Base-by-base conservation (phyloP, 2,888 invertebrate genomes). In the Bellardia bayeri region DNA sequence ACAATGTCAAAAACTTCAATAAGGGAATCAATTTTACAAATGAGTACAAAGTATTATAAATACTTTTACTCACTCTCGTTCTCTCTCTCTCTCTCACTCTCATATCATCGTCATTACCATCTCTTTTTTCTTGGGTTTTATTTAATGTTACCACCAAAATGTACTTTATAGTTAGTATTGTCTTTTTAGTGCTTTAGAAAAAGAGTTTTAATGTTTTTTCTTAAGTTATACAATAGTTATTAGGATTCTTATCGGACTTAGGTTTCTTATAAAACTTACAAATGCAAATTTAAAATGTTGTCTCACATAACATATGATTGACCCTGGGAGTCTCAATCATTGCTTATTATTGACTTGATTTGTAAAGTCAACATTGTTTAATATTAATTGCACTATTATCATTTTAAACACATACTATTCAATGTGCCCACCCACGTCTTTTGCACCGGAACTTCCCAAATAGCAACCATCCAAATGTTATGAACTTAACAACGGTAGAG, bases 1-100 rank as follows among this genome's bases (percentile, higher is more conserved):
- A 82, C 87, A 87, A 87, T 79, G 82, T 87, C 81, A 71, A 58
- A 85, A 82, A 76, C 84, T 87, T 87, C 82, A 85, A 87, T 78
- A 82, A 79, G 82, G 87, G 87, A 87, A 84, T 80, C 87, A 87
- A 82, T 85, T 85, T 69, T 74, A 54, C 61, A 85, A 80, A 85
- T 75, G 85, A 80, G 69, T 49, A 69, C 56, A 75, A 61, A 84
- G 78, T 76, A 42, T 61, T 37, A 33, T 23, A 81, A 85, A 85
- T 85, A 81, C 54, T 81, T 69, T 13, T 63, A 64, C 69, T 14
- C 37, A 37, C 66, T 64, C 51, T 45, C 63, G 37, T 30, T 16
- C 23, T 51, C 9, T 42, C 80, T 51, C 69, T 14, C 45, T 54
- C 66, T 64, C 51, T 45, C 63, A 33, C 51, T 16, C 14, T 40